These are phyloP conservation scores for Thyatira batis DNA, from an alignment of 2,888 invertebrate genomes.

Conservation along the genomic window DNA sequence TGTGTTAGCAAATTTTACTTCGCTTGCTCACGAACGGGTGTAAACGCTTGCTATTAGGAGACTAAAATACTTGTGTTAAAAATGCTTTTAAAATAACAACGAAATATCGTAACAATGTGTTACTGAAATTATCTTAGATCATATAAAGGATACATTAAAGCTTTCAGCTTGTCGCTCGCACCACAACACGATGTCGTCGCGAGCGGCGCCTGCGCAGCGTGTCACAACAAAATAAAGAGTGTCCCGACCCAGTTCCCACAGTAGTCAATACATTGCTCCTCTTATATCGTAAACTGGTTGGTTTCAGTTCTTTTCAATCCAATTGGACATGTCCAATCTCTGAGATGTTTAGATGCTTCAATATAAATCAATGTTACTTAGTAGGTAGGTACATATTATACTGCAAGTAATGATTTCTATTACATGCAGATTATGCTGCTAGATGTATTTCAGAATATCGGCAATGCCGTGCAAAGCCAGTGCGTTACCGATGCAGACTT, in stretches of 20 bases:
- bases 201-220: conserved; percentile 62
- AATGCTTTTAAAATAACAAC: too few relatives aligned
- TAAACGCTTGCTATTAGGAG: too few relatives aligned
- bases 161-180: conserved; percentile 26
- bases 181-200: conserved; percentile 37
- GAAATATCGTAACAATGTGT: too few relatives aligned
- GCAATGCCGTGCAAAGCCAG: too few relatives aligned
- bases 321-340: neutral
- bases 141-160: neutral
- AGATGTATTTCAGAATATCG: too few relatives aligned
- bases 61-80: too few relatives aligned
- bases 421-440: too few relatives aligned
- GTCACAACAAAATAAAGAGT: conserved; percentile 66
- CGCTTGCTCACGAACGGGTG: too few relatives aligned
- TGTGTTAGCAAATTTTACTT: too few relatives aligned
- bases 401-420: neutral
- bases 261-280: conserved; percentile 38
- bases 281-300: conserved; percentile 13
- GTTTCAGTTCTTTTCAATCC: conserved; percentile 2
- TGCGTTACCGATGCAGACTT: too few relatives aligned
- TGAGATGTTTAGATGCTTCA: neutral
- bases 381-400: too few relatives aligned
- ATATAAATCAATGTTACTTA: neutral
- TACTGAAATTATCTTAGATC: too few relatives aligned
- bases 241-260: conserved; percentile 74